Evolutionary conservation across 2,888 invertebrate genomes (phyloP).

Genomic region (Dione juno): DNA sequence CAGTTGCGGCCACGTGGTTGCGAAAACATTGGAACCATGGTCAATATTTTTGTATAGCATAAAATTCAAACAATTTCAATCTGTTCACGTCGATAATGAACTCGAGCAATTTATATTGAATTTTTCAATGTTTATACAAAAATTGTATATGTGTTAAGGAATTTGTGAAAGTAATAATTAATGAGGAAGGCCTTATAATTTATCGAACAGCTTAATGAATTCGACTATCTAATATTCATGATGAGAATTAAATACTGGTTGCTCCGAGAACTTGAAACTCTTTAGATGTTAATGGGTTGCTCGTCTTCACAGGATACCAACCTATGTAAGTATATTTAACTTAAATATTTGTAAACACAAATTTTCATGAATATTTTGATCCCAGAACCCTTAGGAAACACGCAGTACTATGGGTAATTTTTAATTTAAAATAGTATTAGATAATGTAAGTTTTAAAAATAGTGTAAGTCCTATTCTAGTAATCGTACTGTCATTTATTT

Average conservation of each 20-base stretch:
- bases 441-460: not conserved
- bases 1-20: not conserved
- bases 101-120: constrained; percentile 2
- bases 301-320: constrained; percentile 58
- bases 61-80: constrained; percentile 1
- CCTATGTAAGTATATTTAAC: not conserved
- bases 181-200: constrained; percentile 30
- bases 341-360: not conserved
- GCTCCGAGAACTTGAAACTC: constrained; percentile 33
- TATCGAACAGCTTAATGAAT: constrained; percentile 29
- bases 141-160: constrained; percentile 2
- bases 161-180: constrained; percentile 30
- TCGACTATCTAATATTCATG: constrained; percentile 31
- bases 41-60: not conserved
- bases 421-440: not conserved
- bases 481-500: not conserved
- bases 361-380: not conserved
- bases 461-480: not conserved
- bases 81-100: constrained; percentile 3
- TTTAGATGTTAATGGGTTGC: constrained; percentile 61
- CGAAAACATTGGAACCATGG: not conserved
- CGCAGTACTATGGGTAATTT: not conserved
- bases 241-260: constrained; percentile 30
- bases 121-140: constrained; percentile 8
- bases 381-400: not conserved